Base-by-base conservation (phyloP, 2,113 vertebrate species). In the Prionailurus viverrinus region DNA sequence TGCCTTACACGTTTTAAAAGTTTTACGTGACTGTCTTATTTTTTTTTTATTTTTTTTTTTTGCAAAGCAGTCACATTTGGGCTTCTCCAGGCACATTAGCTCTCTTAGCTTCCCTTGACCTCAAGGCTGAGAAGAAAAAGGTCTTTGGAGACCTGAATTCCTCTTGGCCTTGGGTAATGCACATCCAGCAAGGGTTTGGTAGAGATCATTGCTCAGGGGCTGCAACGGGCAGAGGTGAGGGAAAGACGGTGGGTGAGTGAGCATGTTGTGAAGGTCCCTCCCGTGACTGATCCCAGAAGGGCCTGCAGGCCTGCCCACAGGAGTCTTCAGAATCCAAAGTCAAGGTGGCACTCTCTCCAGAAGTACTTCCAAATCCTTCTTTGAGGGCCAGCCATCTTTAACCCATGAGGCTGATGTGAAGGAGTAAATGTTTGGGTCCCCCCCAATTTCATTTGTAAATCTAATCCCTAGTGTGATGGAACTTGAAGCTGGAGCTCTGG, bases 291-390 rank as follows among this genome's bases (percentile, higher is more conserved):
- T 36, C 58, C 79, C 58, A 11, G 53, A 61, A 16, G 65, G 12
- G 33, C 9, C 41, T 51, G 3, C 5, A 2, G 21, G 13, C 31
- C 48, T 10, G 31, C 5, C 27, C 3, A 2, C 0, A 0, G 2
- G 12, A 11, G 41, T 27, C 81, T 79, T 95, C 41, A 53, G 68
- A 53, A 66, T 10, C 16, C 55, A 25, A 53, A 61, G 68, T 33
- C 96, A 80, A 92, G 55, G 27, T n/a, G 65, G 5, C 1, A 0
- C 5, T 82, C 11, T 4, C 9, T 63, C 36, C 13, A 13, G 48
- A 82, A 51, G 29, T 41, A 14, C 7, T 63, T 15, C 31, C 13
- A 76, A 86, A n/a, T 36, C 53, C 31, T 16, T 27, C 5, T 65
- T 61, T 23, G 8, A 68, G 79, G 39, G 29, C 16, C 18, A 18